Evolutionary conservation across 2,797 vertebrate genomes (phyloP).

Genomic region (Coranthus polyacanthus): DNA sequence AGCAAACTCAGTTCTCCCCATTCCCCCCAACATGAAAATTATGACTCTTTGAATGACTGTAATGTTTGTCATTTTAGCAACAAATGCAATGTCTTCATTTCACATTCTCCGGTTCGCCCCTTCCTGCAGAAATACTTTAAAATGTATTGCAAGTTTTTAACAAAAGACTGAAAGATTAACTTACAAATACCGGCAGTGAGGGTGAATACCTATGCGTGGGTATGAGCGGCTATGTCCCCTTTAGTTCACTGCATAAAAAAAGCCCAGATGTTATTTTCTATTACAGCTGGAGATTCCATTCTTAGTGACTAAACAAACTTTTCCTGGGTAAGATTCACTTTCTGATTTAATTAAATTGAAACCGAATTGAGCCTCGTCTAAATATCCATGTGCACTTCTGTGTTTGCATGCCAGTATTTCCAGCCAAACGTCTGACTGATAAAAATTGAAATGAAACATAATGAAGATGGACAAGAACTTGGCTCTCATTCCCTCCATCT

Average conservation of each 20-base stretch:
- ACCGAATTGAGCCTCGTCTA: slow-evolving; percentile 33
- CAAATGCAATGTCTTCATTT: too few relatives aligned
- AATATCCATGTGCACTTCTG: slow-evolving; percentile 22
- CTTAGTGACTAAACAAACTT: slow-evolving; percentile 15
- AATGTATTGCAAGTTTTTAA: too few relatives aligned
- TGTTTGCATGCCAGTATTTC: slow-evolving; percentile 43
- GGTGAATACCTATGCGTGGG: slow-evolving; percentile 7
- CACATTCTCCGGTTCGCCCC: too few relatives aligned
- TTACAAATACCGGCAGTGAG: slow-evolving; percentile 16
- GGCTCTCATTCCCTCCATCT: slow-evolving; percentile 41
- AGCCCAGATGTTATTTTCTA: slow-evolving; percentile 6
- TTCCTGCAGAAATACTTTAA: too few relatives aligned
- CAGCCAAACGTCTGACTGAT: slow-evolving; percentile 58
- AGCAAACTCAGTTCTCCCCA: too few relatives aligned
- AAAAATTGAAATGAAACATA: slow-evolving; percentile 55
- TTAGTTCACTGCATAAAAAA: slow-evolving; percentile 23
- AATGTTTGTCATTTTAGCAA: too few relatives aligned
- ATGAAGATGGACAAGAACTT: slow-evolving; percentile 72
- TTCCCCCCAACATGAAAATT: too few relatives aligned
- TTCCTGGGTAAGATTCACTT: slow-evolving; percentile 36
- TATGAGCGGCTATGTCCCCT: slow-evolving; percentile 7
- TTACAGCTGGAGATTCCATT: slow-evolving; percentile 13
- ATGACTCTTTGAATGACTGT: too few relatives aligned
- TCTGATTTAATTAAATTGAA: slow-evolving; percentile 53
- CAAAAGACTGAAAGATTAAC: too few relatives aligned